Evolutionary conservation across 2,797 vertebrate genomes (phyloP), one percentile per base, ranked within the genome.

Genomic region (Petrocephalus sullivani): DNA sequence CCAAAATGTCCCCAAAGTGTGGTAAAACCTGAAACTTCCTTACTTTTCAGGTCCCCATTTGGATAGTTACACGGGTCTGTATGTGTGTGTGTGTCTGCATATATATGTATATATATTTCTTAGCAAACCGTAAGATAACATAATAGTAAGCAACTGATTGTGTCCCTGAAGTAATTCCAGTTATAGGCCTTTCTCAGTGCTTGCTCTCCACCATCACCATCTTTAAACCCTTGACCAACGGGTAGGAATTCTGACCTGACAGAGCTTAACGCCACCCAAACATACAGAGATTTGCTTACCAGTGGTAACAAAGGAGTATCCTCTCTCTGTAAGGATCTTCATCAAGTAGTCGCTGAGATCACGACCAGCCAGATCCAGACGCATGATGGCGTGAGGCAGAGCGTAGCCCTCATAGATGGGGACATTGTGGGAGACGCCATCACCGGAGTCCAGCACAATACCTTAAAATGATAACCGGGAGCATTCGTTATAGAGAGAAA

Each of bases 291-390:
- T 33, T 10, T 19, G 46, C 49, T 85, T 95, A 98, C 98, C 98
- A 8, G 98, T 99, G 94, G 98, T 99, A 91, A 98, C 97, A 1
- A 99, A 99, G 86, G 97, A 97, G 92, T 99, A 99, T 92, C 98
- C 98, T 91, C 98, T 96, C 94, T 99, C 98, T 0, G 98, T 99
- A 93, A 99, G 96, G 94, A 99, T 99, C 95, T 99, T 99, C 98
- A 99, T 99, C 95, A 99, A 96, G 95, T 99, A 99, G 96, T 99
- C 98, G 0, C 98, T 99, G 92, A 99, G 96, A 94, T 99, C 98
- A 0, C 98, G 97, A 91, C 98, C 98, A 0, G 98, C 98, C 95
- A 99, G 95, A 93, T 99, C 98, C 49, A 99, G 96, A 90, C 98
- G 98, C 98, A 99, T 96, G 96, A 99, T 99, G 93, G 98, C 98